Percentiles rank a stretch among this genome's conserved stretches.
Evolutionary conservation across 1,140 invertebrate genomes (phyloP).

Genomic region (Drusus annulatus): DNA sequence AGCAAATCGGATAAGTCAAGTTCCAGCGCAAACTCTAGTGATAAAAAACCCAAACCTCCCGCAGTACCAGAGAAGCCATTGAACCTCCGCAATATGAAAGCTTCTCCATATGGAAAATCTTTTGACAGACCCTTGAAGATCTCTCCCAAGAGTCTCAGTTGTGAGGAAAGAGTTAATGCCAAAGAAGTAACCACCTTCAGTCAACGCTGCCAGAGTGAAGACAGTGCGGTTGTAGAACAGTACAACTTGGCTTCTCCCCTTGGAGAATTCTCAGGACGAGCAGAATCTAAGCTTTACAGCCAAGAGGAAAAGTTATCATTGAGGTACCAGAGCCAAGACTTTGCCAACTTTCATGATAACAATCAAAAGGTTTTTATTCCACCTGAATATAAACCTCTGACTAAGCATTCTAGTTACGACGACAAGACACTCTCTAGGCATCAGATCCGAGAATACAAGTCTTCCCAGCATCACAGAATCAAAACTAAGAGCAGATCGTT

Average conservation of each 20-base stretch:
- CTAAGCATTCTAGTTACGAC: slow-evolving; percentile 75
- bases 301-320: slow-evolving; percentile 75
- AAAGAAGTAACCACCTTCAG: slow-evolving; percentile 62
- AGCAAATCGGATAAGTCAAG: slow-evolving; percentile 68
- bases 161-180: slow-evolving; percentile 67
- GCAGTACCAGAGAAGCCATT: slow-evolving; percentile 41
- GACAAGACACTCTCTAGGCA: slow-evolving; percentile 75
- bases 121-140: slow-evolving; percentile 66
- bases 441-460: slow-evolving; percentile 76
- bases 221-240: slow-evolving; percentile 67
- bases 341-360: slow-evolving; percentile 70
- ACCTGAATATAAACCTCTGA: slow-evolving; percentile 72
- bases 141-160: slow-evolving; percentile 71
- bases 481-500: slow-evolving; percentile 75
- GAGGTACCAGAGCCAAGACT: slow-evolving; percentile 76
- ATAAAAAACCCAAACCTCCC: slow-evolving; percentile 62
- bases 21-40: slow-evolving; percentile 69
- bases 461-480: slow-evolving; percentile 71
- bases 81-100: slow-evolving; percentile 25
- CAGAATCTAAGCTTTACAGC: slow-evolving; percentile 72
- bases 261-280: slow-evolving; percentile 63
- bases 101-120: slow-evolving; percentile 26
- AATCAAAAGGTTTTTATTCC: slow-evolving; percentile 63
- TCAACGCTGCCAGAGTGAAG: slow-evolving; percentile 73
- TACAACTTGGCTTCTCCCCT: slow-evolving; percentile 65